Evolutionary conservation across 2,113 vertebrate species (phyloP), one percentile per base, ranked within the genome.

Genomic region (Sciurus niger): DNA sequence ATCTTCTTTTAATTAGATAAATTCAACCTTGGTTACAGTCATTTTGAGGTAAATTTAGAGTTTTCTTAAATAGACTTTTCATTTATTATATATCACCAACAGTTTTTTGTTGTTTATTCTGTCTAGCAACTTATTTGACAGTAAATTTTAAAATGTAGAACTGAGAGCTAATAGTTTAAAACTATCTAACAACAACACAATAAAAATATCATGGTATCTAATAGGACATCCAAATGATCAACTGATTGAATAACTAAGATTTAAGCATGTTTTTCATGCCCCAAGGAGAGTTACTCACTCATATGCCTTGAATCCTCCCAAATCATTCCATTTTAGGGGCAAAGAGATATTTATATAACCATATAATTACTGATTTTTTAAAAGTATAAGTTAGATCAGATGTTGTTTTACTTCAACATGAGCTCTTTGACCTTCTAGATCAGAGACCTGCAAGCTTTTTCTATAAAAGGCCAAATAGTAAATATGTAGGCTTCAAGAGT

Each of bases 41-140:
- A 20, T 79, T 48, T 79, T 84, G 83, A 85, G 18, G 48, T 55
- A 96, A 20, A 96, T 89, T 85, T 92, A 60, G 9, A 78, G 48
- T 40, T 53, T 72, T 93, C 25, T 78, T 86, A 14, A 58, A 12
- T 74, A 80, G 25, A 48, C 25, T 91, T 88, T 91, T 88, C 32
- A 13, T 90, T 90, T 90, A 87, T 78, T 86, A 9, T 89, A 80
- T 94, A 30, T 89, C 68, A 65, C 51, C 32, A 60, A 18, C 46
- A 63, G 20, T 65, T 76, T 70, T 55, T 68, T 87, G 20, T 22
- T 53, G 0, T 79, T 6, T 58, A 58, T 40, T 88, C 92, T 89
- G 67, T 60, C 16, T 9, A 89, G 25, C 25, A 85, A 40, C 37
- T 58, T 76, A 11, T 93, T 28, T 70, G 55, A 68, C 18, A 94